These are phyloP conservation scores for Austrofundulus limnaeus DNA, from an alignment of 2,113 vertebrate species.

Conservation along the genomic window DNA sequence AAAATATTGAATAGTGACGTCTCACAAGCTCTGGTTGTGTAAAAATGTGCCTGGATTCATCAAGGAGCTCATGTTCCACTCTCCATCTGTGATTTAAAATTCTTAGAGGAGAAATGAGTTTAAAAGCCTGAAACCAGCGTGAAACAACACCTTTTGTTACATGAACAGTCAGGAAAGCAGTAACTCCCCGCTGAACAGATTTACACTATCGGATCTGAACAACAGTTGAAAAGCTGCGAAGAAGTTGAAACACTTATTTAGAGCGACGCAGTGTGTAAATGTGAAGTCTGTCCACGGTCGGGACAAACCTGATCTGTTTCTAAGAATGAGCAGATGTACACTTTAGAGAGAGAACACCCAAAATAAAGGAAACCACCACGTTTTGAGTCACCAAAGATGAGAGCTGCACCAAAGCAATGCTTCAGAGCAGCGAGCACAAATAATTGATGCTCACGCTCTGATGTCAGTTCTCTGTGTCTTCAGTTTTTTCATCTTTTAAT, in stretches of 20 bases:
- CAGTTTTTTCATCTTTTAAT: slow-evolving; percentile 6
- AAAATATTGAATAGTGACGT: not conserved
- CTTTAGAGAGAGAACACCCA: not conserved
- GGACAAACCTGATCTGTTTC: slow-evolving; percentile 21
- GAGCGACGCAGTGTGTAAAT: slow-evolving; percentile 5
- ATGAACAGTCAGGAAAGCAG: not conserved
- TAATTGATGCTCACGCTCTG: slow-evolving; percentile 47
- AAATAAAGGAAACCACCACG: not conserved
- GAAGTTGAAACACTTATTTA: not conserved
- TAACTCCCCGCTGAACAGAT: not conserved
- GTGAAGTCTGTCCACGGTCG: slow-evolving; percentile 8
- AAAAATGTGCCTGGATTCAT: slow-evolving; percentile 8
- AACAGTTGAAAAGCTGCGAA: too few relatives aligned
- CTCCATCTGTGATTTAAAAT: slow-evolving; percentile 21
- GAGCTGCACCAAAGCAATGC: slow-evolving; percentile 14
- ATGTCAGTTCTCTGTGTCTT: slow-evolving; percentile 23
- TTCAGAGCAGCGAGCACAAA: slow-evolving; percentile 40
- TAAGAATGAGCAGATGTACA: slow-evolving; percentile 35
- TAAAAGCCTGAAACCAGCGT: slow-evolving; percentile 3
- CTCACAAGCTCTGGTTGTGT: slow-evolving; percentile 16
- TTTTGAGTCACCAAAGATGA: slow-evolving; percentile 55
- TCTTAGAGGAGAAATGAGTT: not conserved
- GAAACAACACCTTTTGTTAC: not conserved
- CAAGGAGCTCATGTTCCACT: slow-evolving; percentile 9
- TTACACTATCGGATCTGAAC: not conserved